Evolutionary conservation across 2,888 invertebrate genomes (phyloP).

Genomic region (Eilema sororculum): DNA sequence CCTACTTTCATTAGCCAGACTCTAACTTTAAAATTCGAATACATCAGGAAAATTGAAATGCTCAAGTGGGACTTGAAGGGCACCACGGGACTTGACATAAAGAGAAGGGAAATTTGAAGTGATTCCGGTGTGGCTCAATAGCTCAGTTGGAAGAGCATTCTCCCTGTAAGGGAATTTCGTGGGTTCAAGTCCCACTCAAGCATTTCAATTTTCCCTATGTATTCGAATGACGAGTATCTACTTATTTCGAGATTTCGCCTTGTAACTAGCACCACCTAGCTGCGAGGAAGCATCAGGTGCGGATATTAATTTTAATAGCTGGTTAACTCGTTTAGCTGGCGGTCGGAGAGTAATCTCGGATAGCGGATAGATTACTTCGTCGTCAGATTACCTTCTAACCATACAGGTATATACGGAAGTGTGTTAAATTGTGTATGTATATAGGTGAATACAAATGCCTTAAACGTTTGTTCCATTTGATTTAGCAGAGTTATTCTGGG

Average conservation of each 20-base stretch:
- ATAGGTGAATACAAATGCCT: background rate
- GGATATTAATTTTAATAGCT: slow-evolving; percentile 64
- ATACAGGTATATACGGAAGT: slow-evolving; percentile 6
- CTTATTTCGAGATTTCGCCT: background rate
- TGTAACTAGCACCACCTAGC: slow-evolving; percentile 19
- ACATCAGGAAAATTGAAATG: no score
- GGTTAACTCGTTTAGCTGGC: slow-evolving; percentile 59
- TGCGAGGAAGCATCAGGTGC: slow-evolving; percentile 60
- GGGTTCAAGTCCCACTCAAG: no score
- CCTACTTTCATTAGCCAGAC: no score
- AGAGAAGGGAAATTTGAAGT: no score
- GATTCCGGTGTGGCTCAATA: no score
- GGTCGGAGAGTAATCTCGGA: slow-evolving; percentile 55
- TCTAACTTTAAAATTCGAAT: no score
- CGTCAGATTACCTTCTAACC: background rate
- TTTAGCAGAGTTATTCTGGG: background rate
- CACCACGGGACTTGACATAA: no score
- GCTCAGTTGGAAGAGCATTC: no score
- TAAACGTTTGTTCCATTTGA: background rate
- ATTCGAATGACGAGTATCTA: no score
- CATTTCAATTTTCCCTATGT: no score
- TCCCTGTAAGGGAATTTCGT: no score
- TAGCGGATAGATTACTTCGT: slow-evolving; percentile 55
- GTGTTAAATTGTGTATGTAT: background rate
- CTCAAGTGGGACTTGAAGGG: no score